Evolutionary conservation across 1,140 invertebrate species (phyloP).

Genomic region (Hestina assimilis): DNA sequence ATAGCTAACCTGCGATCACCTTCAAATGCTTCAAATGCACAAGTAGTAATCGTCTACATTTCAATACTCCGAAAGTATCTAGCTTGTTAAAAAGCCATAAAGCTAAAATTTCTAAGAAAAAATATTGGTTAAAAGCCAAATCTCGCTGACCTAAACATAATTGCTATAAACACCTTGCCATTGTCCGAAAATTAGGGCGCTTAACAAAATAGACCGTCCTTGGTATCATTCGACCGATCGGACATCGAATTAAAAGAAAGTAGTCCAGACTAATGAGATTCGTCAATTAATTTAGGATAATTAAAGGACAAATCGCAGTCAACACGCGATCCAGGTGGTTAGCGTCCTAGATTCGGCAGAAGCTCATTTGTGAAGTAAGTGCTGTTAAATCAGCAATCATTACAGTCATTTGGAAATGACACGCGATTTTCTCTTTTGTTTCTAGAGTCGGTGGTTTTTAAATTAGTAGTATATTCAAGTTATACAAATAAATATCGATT

Average conservation of each 20-base stretch:
- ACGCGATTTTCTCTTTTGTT: constrained; percentile 11
- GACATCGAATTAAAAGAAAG: constrained; percentile 36
- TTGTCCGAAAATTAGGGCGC: background rate
- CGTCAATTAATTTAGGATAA: constrained; percentile 64
- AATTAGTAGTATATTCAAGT: too few species aligned
- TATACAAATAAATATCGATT: too few species aligned
- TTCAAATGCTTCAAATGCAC: too few species aligned
- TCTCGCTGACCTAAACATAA: background rate
- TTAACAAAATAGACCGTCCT: constrained; percentile 17
- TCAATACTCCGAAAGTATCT: too few species aligned
- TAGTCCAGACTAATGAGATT: constrained; percentile 60
- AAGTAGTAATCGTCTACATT: too few species aligned
- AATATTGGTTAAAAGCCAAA: too few species aligned
- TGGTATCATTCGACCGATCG: constrained; percentile 9
- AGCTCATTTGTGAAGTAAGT: constrained; percentile 14
- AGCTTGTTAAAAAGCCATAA: too few species aligned
- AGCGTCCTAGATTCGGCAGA: constrained; percentile 41
- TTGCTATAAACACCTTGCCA: background rate
- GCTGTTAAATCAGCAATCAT: constrained; percentile 7
- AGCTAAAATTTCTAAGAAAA: too few species aligned
- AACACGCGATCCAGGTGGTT: constrained; percentile 57
- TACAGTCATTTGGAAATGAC: constrained; percentile 9
- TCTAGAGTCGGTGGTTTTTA: background rate
- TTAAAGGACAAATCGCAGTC: constrained; percentile 52
- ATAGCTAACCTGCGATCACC: too few species aligned